Conservation (phyloP, 2,113 vertebrate species). For the Apodemus sylvaticus region DNA sequence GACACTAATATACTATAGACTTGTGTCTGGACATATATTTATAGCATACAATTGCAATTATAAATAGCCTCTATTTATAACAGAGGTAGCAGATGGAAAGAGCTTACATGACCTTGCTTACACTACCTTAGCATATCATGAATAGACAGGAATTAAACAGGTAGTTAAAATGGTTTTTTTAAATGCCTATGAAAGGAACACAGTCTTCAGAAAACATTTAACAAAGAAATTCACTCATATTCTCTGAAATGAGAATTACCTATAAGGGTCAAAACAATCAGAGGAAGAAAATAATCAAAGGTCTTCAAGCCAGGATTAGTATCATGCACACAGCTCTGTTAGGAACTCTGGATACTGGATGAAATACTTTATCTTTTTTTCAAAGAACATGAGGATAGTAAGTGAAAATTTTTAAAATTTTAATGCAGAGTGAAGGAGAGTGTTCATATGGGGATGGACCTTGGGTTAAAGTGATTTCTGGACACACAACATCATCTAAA, state of each 20-base stretch:
- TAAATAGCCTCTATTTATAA: neutral
- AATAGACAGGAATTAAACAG: neutral
- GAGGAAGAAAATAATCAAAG: neutral
- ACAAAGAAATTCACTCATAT: neutral
- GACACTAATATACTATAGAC: neutral
- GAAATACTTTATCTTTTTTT: constrained; percentile 10
- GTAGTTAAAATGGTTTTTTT: neutral
- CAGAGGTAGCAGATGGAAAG: neutral
- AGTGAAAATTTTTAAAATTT: neutral
- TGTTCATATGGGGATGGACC: neutral
- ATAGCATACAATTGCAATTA: neutral
- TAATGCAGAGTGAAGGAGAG: neutral
- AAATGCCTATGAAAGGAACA: neutral
- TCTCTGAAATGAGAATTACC: neutral
- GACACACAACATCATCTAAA: neutral
- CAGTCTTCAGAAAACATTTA: neutral
- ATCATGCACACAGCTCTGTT: neutral
- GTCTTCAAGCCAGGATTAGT: neutral
- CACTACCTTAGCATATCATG: neutral
- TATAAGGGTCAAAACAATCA: neutral
- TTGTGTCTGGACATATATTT: neutral
- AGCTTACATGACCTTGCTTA: neutral
- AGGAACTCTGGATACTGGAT: neutral
- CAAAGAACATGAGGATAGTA: neutral
- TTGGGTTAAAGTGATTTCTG: neutral